A percentile compares a stretch with the other conserved stretches of the same genome.
phyloP scores from a whole-genome alignment of 1,140 invertebrate genomes.

The Telenomus remus region DNA sequence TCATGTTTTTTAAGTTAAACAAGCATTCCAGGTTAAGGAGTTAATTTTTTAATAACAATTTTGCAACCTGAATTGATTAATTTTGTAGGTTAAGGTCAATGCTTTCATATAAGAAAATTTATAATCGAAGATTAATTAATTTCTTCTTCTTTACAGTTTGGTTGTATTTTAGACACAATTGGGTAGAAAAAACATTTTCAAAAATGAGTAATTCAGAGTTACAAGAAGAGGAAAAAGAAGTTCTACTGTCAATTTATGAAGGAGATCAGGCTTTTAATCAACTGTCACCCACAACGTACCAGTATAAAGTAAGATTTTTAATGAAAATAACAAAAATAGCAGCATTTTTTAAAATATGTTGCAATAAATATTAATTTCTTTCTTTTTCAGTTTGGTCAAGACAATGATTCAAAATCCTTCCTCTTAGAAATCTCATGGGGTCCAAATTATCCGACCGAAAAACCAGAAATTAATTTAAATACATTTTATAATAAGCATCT shows the following conservation, averaged over 20 bases:
- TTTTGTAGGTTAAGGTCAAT: too few relatives aligned
- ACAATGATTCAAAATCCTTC: slow-evolving; percentile 87
- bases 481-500: slow-evolving; percentile 95
- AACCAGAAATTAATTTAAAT: slow-evolving; percentile 89
- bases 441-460: slow-evolving; percentile 87
- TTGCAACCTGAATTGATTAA: too few relatives aligned
- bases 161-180: too few relatives aligned
- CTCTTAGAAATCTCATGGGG: slow-evolving; percentile 92
- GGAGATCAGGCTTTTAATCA: slow-evolving; percentile 92
- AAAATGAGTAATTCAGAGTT: slow-evolving; percentile 79
- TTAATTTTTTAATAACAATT: too few relatives aligned
- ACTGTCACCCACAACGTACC: slow-evolving; percentile 85
- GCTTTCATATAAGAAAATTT: too few relatives aligned
- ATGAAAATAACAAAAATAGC: not conserved
- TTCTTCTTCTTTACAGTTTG: too few relatives aligned
- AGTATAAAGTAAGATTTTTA: slow-evolving; percentile 90
- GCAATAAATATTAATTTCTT: not conserved
- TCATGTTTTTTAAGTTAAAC: too few relatives aligned
- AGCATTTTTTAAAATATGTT: not conserved
- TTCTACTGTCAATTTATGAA: slow-evolving; percentile 94
- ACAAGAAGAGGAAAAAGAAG: slow-evolving; percentile 93
- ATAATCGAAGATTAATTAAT: too few relatives aligned
- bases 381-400: slow-evolving; percentile 85
- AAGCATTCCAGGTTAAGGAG: too few relatives aligned
- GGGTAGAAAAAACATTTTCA: too few relatives aligned